Evolutionary conservation across 2,888 invertebrate genomes (phyloP).

Genomic region (Meghimatium bilineatum): DNA sequence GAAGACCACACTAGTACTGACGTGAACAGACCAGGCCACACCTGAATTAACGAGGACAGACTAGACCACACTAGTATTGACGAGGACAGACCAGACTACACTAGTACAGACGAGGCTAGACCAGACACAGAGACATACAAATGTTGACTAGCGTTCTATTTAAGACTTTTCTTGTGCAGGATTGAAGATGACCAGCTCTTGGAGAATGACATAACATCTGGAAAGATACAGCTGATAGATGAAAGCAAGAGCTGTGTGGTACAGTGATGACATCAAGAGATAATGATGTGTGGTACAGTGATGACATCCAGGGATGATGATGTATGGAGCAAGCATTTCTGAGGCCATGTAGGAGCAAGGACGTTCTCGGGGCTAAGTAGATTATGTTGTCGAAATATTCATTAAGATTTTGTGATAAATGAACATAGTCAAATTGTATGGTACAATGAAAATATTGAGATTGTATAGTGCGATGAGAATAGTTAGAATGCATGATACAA

Average conservation of each 20-base stretch:
- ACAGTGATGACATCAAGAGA: conserved; percentile 55
- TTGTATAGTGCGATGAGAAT: background rate
- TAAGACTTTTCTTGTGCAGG: conserved; percentile 58
- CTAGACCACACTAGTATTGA: too few relatives aligned
- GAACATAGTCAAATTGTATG: background rate
- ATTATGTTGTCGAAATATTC: too few relatives aligned
- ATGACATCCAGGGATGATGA: background rate
- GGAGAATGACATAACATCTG: conserved; percentile 64
- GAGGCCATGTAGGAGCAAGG: background rate
- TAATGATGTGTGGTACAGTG: background rate
- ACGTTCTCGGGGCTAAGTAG: too few relatives aligned
- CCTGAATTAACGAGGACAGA: too few relatives aligned
- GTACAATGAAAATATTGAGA: background rate
- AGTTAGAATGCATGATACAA: background rate
- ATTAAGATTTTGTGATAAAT: too few relatives aligned
- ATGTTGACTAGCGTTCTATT: too few relatives aligned
- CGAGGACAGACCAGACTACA: too few relatives aligned
- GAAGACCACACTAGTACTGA: too few relatives aligned
- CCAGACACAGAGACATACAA: too few relatives aligned
- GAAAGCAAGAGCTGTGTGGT: conserved; percentile 66
- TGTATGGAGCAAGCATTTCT: background rate
- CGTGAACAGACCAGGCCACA: too few relatives aligned
- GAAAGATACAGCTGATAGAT: conserved; percentile 61
- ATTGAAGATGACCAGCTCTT: conserved; percentile 70
- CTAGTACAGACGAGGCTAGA: too few relatives aligned